Evolutionary conservation across 2,797 vertebrate species (phyloP), one percentile per base, ranked within the genome.

Genomic region (Lophius americanus): DNA sequence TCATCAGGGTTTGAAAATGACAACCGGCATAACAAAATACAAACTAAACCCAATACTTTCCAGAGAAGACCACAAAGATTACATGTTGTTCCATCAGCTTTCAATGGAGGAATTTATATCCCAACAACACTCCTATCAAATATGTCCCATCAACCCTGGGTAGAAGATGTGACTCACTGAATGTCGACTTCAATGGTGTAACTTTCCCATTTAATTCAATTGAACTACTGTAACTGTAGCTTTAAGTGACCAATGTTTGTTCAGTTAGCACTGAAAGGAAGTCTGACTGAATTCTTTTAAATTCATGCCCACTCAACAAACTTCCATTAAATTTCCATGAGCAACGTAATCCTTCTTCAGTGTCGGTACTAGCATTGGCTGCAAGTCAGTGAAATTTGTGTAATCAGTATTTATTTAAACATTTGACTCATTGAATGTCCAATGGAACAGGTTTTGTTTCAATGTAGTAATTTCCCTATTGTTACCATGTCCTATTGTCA

Each of bases 41-140:
- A 23, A 23, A 23, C 23, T 23, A 23, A 23, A 23, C 23, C 23
- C 23, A 23, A 23, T 23, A 23, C 23, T 23, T 23, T 23, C 43
- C 10, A n/a, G 64, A 58, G n/a, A 56, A 6, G 52, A 62, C 6
- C 7, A 68, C 2, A 8, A 53, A 2, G 7, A 47, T 63, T 35
- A 0, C 5, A 10, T 55, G 39, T 68, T 70, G 66, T 76, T 72
- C 48, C 48, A 42, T 64, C 61, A 8, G 57, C 23, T 55, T 70
- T 53, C 13, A 67, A 8, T 44, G 4, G 41, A 69, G 35, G 4
- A 3, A 6, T 52, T 52, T 53, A 1, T 48, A 4, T 57, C 43
- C 35, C 36, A 1, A 11, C 14, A 11, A 13, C 39, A 41, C 12
- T 49, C 9, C 4, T 47, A 39, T 59, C 39, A 3, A 63, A 62